Percentiles rank a stretch among this genome's conserved stretches.
phyloP scores from a whole-genome alignment of 2,888 invertebrate genomes.

The Dendrolimus houi region DNA sequence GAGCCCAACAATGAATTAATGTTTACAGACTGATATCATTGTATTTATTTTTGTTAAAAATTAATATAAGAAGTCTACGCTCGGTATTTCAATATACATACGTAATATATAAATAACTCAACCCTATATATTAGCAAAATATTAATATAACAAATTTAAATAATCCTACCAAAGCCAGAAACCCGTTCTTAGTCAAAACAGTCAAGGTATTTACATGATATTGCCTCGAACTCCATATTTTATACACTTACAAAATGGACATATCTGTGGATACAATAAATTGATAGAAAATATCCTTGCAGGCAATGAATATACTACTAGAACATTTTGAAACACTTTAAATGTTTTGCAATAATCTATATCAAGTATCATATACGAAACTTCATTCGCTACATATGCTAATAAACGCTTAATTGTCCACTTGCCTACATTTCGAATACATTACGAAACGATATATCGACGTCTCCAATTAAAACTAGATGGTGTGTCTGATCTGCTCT shows the following conservation, averaged over 20 bases:
- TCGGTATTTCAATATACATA: too few relatives aligned
- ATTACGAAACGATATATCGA: slow-evolving; percentile 21
- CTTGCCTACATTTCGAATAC: slow-evolving; percentile 12
- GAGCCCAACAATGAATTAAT: too few relatives aligned
- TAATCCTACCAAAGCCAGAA: neutral
- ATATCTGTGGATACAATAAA: neutral
- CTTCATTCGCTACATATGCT: slow-evolving; percentile 8
- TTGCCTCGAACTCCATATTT: neutral
- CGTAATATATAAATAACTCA: too few relatives aligned
- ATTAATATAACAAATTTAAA: neutral
- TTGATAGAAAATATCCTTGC: neutral
- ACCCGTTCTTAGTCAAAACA: neutral
- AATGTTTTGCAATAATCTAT: slow-evolving; percentile 1
- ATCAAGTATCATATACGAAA: neutral
- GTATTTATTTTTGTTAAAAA: too few relatives aligned
- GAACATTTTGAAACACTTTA: slow-evolving; percentile 1
- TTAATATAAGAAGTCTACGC: too few relatives aligned
- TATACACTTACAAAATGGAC: neutral
- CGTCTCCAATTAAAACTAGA: slow-evolving; percentile 20
- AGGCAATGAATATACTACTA: neutral
- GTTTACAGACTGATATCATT: too few relatives aligned
- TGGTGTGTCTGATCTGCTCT: slow-evolving; percentile 2
- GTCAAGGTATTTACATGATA: too few relatives aligned
- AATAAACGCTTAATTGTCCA: slow-evolving; percentile 13
- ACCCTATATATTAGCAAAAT: neutral